These are phyloP conservation scores for Megalops cyprinoides DNA, from an alignment of 2,797 vertebrate genomes.

Conservation along the genomic window DNA sequence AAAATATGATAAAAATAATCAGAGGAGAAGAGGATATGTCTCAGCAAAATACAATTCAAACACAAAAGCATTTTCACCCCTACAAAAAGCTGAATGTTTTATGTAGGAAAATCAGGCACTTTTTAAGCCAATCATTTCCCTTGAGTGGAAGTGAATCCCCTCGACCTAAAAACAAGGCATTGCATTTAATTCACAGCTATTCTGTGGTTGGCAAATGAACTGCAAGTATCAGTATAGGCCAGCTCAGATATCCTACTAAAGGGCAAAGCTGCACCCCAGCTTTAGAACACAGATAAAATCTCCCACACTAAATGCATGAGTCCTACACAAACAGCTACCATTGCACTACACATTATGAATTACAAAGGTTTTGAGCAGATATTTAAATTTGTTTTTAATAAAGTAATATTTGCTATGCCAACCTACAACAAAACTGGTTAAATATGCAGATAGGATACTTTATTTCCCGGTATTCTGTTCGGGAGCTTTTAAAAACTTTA, in stretches of 20 bases:
- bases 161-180: too few species aligned
- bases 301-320: background rate
- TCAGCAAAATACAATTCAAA: background rate
- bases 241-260: constrained; percentile 32
- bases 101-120: background rate
- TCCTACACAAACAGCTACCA: background rate
- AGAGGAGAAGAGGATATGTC: background rate
- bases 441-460: background rate
- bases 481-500: too few species aligned
- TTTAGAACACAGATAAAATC: background rate
- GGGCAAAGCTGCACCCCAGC: constrained; percentile 27
- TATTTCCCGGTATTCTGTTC: background rate
- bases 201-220: background rate
- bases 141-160: too few species aligned
- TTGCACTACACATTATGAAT: too few species aligned
- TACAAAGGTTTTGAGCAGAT: background rate
- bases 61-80: background rate
- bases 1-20: background rate
- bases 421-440: too few species aligned
- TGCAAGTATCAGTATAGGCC: background rate
- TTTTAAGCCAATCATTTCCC: background rate
- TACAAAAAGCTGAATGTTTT: background rate
- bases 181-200: background rate
- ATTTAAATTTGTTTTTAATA: too few species aligned
- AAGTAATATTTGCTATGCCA: too few species aligned